A percentile compares a stretch with the other conserved stretches of the same genome.
Conservation (phyloP, 2,797 vertebrate genomes). For the Perodicticus potto region DNA sequence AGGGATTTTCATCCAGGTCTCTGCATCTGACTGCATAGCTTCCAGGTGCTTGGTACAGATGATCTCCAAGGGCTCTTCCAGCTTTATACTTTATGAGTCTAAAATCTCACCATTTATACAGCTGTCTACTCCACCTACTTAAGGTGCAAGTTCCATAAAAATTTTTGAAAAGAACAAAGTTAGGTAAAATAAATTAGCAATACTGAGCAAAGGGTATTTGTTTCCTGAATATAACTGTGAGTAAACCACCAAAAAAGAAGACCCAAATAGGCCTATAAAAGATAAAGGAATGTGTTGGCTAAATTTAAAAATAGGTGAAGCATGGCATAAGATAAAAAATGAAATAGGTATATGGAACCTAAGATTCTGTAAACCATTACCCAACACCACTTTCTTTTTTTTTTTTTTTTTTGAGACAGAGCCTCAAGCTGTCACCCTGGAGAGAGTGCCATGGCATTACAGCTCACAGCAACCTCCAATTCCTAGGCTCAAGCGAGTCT, state of each 20-base stretch:
- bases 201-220: conserved; percentile 33
- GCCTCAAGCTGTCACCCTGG: too few relatives aligned
- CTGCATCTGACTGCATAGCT: conserved; percentile 11
- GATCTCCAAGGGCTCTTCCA: not conserved
- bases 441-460: too few relatives aligned
- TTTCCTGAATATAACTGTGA: not conserved
- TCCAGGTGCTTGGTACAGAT: not conserved
- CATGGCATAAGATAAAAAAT: not conserved
- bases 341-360: not conserved
- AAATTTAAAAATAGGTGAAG: conserved; percentile 33
- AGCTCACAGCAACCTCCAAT: too few relatives aligned
- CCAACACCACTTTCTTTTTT: not conserved
- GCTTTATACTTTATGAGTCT: not conserved
- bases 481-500: too few relatives aligned
- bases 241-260: conserved; percentile 15
- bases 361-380: not conserved
- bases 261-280: not conserved
- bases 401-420: too few relatives aligned
- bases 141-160: conserved; percentile 33
- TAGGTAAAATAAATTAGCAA: conserved; percentile 24
- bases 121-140: conserved; percentile 15
- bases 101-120: conserved; percentile 21
- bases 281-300: not conserved
- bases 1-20: not conserved
- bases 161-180: conserved; percentile 55